These are phyloP conservation scores for Tiliacea citrago DNA, from an alignment of 2,888 invertebrate genomes.

Conservation along the genomic window DNA sequence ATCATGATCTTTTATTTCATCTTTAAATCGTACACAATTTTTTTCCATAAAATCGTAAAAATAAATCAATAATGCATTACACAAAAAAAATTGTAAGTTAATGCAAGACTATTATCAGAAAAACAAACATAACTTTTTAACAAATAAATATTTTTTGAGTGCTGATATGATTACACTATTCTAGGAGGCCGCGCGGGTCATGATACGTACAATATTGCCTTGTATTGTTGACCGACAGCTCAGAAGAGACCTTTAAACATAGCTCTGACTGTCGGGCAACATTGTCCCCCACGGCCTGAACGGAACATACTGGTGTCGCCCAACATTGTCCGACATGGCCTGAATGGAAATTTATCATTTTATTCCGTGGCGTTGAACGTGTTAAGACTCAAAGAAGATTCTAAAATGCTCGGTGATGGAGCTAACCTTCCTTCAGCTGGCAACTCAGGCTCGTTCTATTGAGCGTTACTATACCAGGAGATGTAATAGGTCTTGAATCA, in stretches of 20 bases:
- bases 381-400: too few species aligned
- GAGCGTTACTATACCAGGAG: too few species aligned
- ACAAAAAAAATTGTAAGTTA: neutral
- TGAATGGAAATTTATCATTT: conserved; percentile 12
- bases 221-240: conserved; percentile 17
- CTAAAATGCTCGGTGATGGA: too few species aligned
- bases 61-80: neutral
- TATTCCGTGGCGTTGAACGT: conserved; percentile 2
- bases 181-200: conserved; percentile 18
- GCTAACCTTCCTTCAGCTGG: too few species aligned
- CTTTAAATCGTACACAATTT: neutral
- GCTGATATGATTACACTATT: conserved; percentile 5
- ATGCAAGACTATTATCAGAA: neutral
- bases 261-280: neutral
- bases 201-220: neutral
- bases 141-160: neutral
- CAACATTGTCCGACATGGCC: conserved; percentile 13
- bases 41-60: neutral
- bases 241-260: conserved; percentile 15
- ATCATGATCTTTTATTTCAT: neutral
- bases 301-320: conserved; percentile 4
- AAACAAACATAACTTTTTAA: neutral
- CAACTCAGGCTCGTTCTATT: too few species aligned
- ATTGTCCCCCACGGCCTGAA: neutral
- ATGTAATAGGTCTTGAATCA: too few species aligned